Conservation (phyloP, 1,140 invertebrate genomes). For the Rhyzopertha dominica region DNA sequence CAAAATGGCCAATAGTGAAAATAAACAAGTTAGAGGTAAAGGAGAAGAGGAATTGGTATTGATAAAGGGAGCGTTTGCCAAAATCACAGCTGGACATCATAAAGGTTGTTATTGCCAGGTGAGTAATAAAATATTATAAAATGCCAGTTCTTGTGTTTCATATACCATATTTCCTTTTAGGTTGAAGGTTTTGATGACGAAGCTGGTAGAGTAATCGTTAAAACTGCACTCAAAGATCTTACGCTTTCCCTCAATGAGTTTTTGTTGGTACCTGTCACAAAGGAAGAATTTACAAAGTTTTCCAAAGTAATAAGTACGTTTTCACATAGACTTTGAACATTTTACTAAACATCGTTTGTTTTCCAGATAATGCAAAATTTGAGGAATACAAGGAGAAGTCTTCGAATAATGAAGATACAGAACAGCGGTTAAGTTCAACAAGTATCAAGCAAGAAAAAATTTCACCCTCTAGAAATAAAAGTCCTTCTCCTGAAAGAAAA, state of each 20-base stretch:
- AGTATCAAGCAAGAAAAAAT: neutral
- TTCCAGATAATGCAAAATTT: conserved; percentile 62
- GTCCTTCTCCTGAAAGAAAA: neutral
- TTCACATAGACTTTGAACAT: conserved; percentile 14
- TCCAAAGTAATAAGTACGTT: conserved; percentile 76
- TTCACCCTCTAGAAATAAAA: neutral
- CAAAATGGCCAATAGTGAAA: conserved; percentile 53
- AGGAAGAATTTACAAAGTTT: conserved; percentile 72
- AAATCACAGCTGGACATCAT: conserved; percentile 66
- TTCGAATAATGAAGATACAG: conserved; percentile 35
- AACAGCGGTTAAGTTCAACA: neutral
- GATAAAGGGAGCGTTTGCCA: conserved; percentile 64
- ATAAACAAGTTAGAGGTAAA: conserved; percentile 47
- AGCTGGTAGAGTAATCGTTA: conserved; percentile 72
- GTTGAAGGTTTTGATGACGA: conserved; percentile 83
- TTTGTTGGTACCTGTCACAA: conserved; percentile 67
- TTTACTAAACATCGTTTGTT: conserved; percentile 35
- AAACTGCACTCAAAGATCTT: conserved; percentile 66
- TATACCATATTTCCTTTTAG: conserved; percentile 45
- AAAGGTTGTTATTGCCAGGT: conserved; percentile 75
- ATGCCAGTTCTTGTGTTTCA: conserved; percentile 6
- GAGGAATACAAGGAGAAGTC: conserved; percentile 59
- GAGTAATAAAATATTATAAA: conserved; percentile 23
- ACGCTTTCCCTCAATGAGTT: conserved; percentile 72
- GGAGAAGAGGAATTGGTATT: conserved; percentile 45